A percentile compares a stretch with the other conserved stretches of the same genome.
Evolutionary conservation across 2,888 invertebrate genomes (phyloP).

Genomic region (Deilephila elpenor): DNA sequence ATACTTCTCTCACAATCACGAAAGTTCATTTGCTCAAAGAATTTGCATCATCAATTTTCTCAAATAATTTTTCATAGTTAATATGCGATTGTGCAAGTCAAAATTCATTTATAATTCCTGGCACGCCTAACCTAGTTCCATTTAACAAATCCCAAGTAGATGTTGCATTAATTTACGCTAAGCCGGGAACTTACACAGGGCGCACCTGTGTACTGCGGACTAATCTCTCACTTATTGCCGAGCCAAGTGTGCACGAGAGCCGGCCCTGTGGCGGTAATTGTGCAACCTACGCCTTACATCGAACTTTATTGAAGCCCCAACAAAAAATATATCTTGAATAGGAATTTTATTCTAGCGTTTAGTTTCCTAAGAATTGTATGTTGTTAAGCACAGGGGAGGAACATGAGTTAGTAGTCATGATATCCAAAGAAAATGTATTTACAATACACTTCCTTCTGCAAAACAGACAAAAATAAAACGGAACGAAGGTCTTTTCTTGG

Average conservation of each 20-base stretch:
- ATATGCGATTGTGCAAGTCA: conserved; percentile 16
- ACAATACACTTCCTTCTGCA: no score
- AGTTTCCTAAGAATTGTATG: no score
- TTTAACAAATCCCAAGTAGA: conserved; percentile 31
- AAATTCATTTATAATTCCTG: conserved; percentile 24
- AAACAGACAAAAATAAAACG: no score
- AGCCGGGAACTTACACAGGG: conserved; percentile 43
- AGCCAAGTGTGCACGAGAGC: conserved; percentile 38
- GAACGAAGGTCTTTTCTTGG: no score
- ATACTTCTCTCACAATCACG: background rate
- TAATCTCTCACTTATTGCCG: conserved; percentile 50
- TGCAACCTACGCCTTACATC: background rate
- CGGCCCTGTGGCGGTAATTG: conserved; percentile 26
- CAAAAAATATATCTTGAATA: background rate
- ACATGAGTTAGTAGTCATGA: no score
- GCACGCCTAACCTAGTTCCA: conserved; percentile 15
- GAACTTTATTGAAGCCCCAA: background rate
- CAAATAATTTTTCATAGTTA: background rate
- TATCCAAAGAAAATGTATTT: no score
- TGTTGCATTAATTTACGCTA: conserved; percentile 51
- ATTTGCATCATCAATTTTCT: background rate
- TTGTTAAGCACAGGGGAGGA: no score
- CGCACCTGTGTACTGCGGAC: conserved; percentile 51
- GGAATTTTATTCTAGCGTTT: background rate
- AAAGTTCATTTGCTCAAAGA: background rate